These are phyloP conservation scores for Drosophila affinis DNA, from an alignment of 2,888 invertebrate species.

Conservation along the genomic window DNA sequence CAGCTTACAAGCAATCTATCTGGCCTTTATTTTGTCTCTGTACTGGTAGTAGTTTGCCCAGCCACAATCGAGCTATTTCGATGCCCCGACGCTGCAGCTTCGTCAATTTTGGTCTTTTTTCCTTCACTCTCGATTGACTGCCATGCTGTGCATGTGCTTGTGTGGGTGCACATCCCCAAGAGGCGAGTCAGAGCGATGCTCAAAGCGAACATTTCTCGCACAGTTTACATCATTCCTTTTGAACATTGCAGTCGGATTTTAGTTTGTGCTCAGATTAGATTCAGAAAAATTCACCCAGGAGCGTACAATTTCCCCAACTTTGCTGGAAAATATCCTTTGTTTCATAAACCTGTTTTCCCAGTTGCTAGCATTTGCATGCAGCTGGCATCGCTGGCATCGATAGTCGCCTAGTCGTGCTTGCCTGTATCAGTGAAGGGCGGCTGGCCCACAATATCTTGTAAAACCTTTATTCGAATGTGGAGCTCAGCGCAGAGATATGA, in stretches of 20 bases:
- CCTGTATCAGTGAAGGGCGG: not conserved
- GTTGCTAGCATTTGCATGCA: slow-evolving; percentile 14
- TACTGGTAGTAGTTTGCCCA: slow-evolving; percentile 33
- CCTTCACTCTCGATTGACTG: slow-evolving; percentile 8
- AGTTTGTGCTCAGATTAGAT: slow-evolving; percentile 25
- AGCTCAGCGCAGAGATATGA: not conserved
- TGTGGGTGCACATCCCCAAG: slow-evolving; percentile 47
- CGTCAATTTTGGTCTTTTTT: slow-evolving; percentile 17
- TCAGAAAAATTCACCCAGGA: slow-evolving; percentile 2
- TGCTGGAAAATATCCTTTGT: not conserved
- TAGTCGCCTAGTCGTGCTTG: not conserved
- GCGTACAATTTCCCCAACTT: slow-evolving; percentile 3
- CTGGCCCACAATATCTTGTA: not conserved
- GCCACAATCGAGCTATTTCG: slow-evolving; percentile 38
- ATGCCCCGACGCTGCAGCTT: slow-evolving; percentile 18
- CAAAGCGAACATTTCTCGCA: slow-evolving; percentile 71
- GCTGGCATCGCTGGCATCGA: slow-evolving; percentile 9
- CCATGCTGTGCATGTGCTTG: not conserved
- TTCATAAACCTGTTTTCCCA: not conserved
- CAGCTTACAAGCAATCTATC: slow-evolving; percentile 28
- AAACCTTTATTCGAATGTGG: not conserved
- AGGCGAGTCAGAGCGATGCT: slow-evolving; percentile 59
- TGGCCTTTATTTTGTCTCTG: slow-evolving; percentile 37
- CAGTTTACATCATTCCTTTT: slow-evolving; percentile 55
- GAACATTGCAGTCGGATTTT: slow-evolving; percentile 32